Conservation (phyloP, 2,797 vertebrate genomes). For the Karalla daura region DNA sequence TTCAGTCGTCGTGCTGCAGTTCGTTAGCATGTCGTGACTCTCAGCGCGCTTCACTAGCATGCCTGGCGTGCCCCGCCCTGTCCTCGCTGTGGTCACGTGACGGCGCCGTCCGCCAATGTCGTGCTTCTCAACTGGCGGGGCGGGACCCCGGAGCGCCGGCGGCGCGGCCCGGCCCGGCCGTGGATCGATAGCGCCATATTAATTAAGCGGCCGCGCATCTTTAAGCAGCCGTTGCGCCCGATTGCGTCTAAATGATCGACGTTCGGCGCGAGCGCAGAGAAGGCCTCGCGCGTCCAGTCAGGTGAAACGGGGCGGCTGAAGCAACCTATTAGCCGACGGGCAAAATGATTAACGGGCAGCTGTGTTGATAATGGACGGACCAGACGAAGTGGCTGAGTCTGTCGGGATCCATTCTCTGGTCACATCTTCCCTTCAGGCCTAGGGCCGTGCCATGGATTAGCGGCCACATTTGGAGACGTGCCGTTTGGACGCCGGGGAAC, state of each 20-base stretch:
- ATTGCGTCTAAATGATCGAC: background rate
- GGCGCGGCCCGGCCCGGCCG: too few species aligned
- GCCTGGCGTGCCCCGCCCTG: constrained; percentile 22
- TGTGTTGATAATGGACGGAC: background rate
- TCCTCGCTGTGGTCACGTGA: constrained; percentile 32
- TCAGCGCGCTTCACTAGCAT: constrained; percentile 45
- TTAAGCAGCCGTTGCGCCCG: background rate
- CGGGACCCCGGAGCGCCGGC: constrained; percentile 1
- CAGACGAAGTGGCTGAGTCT: background rate
- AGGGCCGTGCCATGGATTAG: background rate
- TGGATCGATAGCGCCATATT: background rate
- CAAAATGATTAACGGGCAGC: background rate
- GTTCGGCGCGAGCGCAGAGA: background rate
- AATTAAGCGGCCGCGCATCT: background rate
- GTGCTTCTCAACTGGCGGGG: constrained; percentile 64
- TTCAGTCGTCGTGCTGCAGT: constrained; percentile 16
- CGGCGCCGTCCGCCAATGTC: constrained; percentile 6
- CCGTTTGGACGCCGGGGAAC: background rate
- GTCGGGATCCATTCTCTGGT: background rate
- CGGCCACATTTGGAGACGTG: background rate
- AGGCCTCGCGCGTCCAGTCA: background rate
- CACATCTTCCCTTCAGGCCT: background rate
- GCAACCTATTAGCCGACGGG: background rate
- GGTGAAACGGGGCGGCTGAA: background rate
- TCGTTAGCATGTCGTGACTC: constrained; percentile 57